These are phyloP conservation scores for Gryllus longicercus DNA, from an alignment of 2,888 invertebrate genomes.

Conservation along the genomic window DNA sequence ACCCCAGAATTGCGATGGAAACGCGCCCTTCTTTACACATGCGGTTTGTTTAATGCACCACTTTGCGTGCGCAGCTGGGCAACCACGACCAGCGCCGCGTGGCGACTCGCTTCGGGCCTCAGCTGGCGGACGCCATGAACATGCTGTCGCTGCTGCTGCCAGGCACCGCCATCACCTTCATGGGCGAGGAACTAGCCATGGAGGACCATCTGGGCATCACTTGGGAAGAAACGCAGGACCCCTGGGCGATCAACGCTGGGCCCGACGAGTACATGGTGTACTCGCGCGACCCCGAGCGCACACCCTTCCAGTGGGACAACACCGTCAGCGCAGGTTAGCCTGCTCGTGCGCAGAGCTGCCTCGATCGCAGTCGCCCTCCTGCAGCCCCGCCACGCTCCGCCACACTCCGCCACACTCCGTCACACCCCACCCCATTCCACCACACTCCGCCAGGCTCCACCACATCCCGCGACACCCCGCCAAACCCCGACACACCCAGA, in stretches of 20 bases:
- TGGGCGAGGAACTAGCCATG: conserved; percentile 84
- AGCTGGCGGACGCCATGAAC: conserved; percentile 66
- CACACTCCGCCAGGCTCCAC: too few relatives aligned
- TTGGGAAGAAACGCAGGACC: conserved; percentile 62
- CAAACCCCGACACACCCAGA: too few relatives aligned
- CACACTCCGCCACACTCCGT: too few relatives aligned
- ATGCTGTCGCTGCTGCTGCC: conserved; percentile 68
- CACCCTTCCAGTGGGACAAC: conserved; percentile 45
- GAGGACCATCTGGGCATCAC: conserved; percentile 55
- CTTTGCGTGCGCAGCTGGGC: conserved; percentile 48
- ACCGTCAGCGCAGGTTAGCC: conserved; percentile 30
- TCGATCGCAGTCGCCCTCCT: too few relatives aligned
- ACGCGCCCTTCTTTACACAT: not conserved
- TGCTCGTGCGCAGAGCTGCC: too few relatives aligned
- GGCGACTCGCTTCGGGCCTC: conserved; percentile 59
- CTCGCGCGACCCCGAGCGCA: conserved; percentile 41
- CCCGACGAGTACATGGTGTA: conserved; percentile 31
- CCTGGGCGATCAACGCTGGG: conserved; percentile 53
- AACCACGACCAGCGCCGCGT: conserved; percentile 67
- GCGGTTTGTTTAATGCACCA: too few relatives aligned
- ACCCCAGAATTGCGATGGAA: not conserved
- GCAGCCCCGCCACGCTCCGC: too few relatives aligned
- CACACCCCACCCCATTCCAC: accelerated
- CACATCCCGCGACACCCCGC: too few relatives aligned
- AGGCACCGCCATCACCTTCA: conserved; percentile 75